Conservation (phyloP, 2,888 invertebrate species). For the Cantharis flavilabris region DNA sequence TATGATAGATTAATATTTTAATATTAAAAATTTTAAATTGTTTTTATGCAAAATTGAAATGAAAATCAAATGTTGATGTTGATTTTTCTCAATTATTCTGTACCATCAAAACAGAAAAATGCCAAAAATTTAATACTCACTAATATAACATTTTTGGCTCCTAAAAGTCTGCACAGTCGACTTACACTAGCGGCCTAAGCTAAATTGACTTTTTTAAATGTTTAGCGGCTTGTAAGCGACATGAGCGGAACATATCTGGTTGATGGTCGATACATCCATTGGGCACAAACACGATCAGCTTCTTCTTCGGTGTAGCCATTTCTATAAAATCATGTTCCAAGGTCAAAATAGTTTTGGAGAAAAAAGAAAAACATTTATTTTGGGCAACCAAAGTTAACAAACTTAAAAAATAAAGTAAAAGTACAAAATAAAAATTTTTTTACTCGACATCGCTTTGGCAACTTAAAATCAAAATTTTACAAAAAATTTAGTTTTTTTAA, state of each 20-base stretch:
- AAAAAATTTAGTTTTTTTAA: conserved; percentile 38
- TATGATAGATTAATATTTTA: no score
- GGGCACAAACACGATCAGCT: conserved; percentile 62
- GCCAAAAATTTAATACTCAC: neutral
- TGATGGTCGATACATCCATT: conserved; percentile 67
- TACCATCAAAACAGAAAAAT: neutral
- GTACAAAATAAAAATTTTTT: neutral
- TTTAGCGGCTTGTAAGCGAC: conserved; percentile 47
- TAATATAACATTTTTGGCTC: neutral
- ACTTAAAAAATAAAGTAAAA: neutral
- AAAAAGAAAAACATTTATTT: neutral
- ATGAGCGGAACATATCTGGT: conserved; percentile 64
- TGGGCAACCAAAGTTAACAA: neutral
- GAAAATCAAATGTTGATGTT: no score
- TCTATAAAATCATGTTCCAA: conserved; percentile 48
- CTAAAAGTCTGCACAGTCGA: neutral
- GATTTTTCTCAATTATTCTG: neutral
- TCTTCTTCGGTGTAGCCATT: conserved; percentile 65
- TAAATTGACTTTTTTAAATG: neutral
- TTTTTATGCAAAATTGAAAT: no score
- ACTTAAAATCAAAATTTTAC: conserved; percentile 15
- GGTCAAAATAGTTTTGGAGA: neutral
- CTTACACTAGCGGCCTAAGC: neutral
- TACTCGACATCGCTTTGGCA: no score
- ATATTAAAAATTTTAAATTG: no score